These are phyloP conservation scores for Brevipalpus yothersi DNA, from an alignment of 1,140 invertebrate species.

Conservation along the genomic window DNA sequence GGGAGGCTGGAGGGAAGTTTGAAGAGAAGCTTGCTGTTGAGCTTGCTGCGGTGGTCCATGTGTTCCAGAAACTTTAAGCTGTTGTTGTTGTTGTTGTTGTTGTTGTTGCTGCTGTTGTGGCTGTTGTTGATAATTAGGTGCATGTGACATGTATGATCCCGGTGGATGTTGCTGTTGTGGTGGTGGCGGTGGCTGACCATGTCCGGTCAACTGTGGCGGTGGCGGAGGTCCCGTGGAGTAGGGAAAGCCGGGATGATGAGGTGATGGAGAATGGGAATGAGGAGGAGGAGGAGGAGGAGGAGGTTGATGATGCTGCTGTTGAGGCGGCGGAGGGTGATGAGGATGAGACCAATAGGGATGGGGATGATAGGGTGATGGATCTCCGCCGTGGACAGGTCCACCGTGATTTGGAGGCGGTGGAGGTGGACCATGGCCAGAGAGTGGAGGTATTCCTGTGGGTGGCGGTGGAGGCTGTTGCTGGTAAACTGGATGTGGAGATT, in stretches of 20 bases:
- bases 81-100: neutral
- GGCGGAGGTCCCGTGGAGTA: neutral
- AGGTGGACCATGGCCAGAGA: neutral
- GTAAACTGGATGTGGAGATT: no score
- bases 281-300: slow-evolving; percentile 70
- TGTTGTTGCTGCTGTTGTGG: neutral
- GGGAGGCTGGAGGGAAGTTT: neutral
- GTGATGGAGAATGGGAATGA: slow-evolving; percentile 35
- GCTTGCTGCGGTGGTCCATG: neutral
- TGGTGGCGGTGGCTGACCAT: neutral
- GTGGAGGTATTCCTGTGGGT: no score
- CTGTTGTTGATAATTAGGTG: neutral
- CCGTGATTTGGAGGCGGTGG: neutral
- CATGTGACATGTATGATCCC: neutral
- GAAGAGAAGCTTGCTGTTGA: neutral
- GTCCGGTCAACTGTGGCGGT: neutral
- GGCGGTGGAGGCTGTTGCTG: no score
- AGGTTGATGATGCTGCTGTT: slow-evolving; percentile 32
- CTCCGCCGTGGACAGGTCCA: neutral
- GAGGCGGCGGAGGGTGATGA: neutral
- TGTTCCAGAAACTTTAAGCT: neutral
- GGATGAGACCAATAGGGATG: neutral
- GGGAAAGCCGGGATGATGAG: neutral
- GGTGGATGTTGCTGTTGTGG: neutral
- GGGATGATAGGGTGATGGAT: neutral